Evolutionary conservation across 2,888 invertebrate genomes (phyloP).

Genomic region (Druceiella hillmani): DNA sequence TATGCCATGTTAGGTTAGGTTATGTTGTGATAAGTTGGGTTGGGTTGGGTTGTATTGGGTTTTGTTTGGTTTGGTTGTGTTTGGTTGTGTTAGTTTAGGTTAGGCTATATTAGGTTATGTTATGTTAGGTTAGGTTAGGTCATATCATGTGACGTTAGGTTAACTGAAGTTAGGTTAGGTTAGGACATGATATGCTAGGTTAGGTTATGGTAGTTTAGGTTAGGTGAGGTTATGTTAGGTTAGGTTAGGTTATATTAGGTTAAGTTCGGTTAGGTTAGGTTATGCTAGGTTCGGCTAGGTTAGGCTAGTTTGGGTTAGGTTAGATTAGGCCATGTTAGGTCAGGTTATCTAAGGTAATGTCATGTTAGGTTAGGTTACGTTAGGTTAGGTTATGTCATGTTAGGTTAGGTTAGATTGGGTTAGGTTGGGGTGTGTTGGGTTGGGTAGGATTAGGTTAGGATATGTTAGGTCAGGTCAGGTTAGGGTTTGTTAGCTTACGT

Average conservation of each 20-base stretch:
- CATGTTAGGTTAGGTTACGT: conserved; percentile 8
- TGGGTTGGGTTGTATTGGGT: conserved; percentile 3
- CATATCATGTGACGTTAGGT: conserved; percentile 10
- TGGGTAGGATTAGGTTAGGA: conserved; percentile 8
- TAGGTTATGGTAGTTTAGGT: conserved; percentile 8
- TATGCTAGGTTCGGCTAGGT: conserved; percentile 8
- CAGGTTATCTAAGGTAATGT: conserved; percentile 7
- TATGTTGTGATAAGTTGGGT: conserved; percentile 2
- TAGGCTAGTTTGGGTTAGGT: conserved; percentile 8
- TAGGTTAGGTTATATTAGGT: conserved; percentile 9
- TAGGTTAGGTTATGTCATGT: conserved; percentile 8
- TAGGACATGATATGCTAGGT: conserved; percentile 7
- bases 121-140: conserved; percentile 12
- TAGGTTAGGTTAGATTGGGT: conserved; percentile 9
- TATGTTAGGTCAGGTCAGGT: conserved; percentile 8
- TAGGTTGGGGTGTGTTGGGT: conserved; percentile 8
- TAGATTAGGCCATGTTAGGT: conserved; percentile 8
- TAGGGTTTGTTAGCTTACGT: conserved; percentile 8
- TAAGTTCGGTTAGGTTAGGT: conserved; percentile 9
- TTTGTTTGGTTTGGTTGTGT: conserved; percentile 4
- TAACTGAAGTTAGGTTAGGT: conserved; percentile 8
- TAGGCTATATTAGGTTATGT: conserved; percentile 9
- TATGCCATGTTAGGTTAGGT: conserved; percentile 3
- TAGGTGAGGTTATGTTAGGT: conserved; percentile 9
- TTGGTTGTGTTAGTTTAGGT: conserved; percentile 5